Base-by-base conservation (phyloP, 2,113 vertebrate species). In the Corythornis cristatus region DNA sequence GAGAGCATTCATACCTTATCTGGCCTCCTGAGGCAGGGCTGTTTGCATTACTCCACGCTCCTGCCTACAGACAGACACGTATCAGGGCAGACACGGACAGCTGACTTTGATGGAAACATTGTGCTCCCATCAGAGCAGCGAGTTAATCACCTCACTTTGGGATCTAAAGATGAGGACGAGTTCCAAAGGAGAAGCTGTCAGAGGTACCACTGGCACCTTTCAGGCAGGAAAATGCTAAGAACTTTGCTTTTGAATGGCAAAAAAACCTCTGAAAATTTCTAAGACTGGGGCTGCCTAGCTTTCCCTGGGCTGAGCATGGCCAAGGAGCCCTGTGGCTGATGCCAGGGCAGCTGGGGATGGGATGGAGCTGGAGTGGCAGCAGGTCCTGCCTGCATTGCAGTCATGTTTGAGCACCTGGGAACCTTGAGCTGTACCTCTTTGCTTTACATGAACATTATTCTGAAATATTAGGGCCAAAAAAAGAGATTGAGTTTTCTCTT, bases 71-170 rank as follows among this genome's bases (percentile, higher is more conserved):
- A 35, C 51, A 65, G 67, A 40, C 4, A 22, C 12, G 6, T 64
- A 17, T 9, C 50, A 19, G 88, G n/a, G 65, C 16, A 46, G 72
- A 5, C 26, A 15, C 22, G 46, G 74, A 25, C 33, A 75, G 71
- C 71, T 65, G 73, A 11, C 42, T 42, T 8, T 16, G 61, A 11
- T 16, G 75, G 67, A 18, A 42, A 33, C 62, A 8, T 3, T 3
- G 9, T 13, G 64, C 40, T 42, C 72, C 68, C 4, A 4, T 33
- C 23, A 16, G 58, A 1, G 0, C 0, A 42, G 62, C 0, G 0
- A 29, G 48, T n/a, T 53, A 13, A 42, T 15, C 12, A 2, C 22
- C 72, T 46, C 46, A 0, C 66, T 3, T 7, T 11, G 28, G 40
- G 7, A 35, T 12, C 54, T 19, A 0, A 48, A 43, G 76, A 15